phyloP scores from a whole-genome alignment of 2,888 invertebrate genomes.

The Cistogaster globosa region DNA sequence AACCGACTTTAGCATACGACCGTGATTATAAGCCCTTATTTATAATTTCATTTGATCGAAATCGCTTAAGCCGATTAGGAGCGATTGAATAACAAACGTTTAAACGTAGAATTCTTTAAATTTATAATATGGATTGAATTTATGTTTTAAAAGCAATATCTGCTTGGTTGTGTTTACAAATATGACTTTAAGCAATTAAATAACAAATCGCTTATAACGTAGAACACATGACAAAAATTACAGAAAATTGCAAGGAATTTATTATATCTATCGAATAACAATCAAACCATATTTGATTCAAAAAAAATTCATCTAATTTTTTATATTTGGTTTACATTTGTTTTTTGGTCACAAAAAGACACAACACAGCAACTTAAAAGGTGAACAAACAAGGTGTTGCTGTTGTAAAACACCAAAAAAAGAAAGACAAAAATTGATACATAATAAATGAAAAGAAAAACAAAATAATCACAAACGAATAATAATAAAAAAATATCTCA shows the following conservation, averaged over 20 bases:
- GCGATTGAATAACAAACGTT: no score
- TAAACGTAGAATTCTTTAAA: no score
- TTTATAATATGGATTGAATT: no score
- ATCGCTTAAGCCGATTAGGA: no score
- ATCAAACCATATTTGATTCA: constrained; percentile 34
- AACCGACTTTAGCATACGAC: no score
- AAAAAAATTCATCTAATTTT: constrained; percentile 23
- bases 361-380: background rate
- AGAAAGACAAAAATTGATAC: constrained; percentile 40
- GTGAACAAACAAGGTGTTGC: constrained; percentile 10
- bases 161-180: no score
- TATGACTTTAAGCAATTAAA: background rate
- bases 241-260: background rate
- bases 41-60: no score
- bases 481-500: background rate
- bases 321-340: background rate
- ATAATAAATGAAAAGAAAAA: constrained; percentile 39
- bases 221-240: constrained; percentile 7
- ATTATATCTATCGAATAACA: background rate
- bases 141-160: no score
- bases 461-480: constrained; percentile 25
- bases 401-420: constrained; percentile 36
- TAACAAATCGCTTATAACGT: constrained; percentile 1
- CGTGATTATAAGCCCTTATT: no score
- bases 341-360: constrained; percentile 21